phyloP scores from a whole-genome alignment of 2,888 invertebrate species.

The Cephus nigrinus region DNA sequence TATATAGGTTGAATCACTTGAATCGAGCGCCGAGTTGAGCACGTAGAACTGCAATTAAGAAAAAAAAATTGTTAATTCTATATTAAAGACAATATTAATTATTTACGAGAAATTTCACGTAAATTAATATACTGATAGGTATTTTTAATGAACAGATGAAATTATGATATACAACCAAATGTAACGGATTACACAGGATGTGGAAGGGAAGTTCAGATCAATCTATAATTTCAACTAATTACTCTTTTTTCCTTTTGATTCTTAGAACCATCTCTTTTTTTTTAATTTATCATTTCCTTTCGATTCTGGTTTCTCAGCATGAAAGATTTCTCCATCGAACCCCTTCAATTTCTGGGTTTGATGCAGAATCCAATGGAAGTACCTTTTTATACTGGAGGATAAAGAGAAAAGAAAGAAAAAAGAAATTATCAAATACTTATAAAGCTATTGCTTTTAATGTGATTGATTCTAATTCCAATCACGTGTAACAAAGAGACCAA shows the following conservation, averaged over 20 bases:
- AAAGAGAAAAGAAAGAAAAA: neutral
- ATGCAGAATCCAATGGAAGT: neutral
- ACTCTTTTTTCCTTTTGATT: neutral
- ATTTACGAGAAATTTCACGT: slow-evolving; percentile 25
- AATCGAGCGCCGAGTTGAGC: neutral
- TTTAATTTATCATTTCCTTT: neutral
- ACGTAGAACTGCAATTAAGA: slow-evolving; percentile 8
- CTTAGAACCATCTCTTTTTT: neutral
- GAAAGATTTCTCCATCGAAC: neutral
- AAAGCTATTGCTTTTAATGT: neutral
- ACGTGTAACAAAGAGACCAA: neutral
- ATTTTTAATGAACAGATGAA: slow-evolving; percentile 21
- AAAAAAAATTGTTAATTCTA: slow-evolving; percentile 21
- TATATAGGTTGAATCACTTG: neutral
- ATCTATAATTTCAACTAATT: neutral
- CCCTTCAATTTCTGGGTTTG: neutral
- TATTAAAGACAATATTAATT: slow-evolving; percentile 31
- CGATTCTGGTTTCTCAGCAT: neutral
- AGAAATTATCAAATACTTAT: neutral
- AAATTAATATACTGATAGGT: slow-evolving; percentile 26
- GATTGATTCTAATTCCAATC: neutral
- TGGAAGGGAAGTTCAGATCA: neutral
- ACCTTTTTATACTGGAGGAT: neutral
- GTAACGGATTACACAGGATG: slow-evolving; percentile 1
- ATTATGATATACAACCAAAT: slow-evolving; percentile 11